These are phyloP conservation scores for Montipora sp. DNA, from an alignment of 64 coral and sea anemone species.

Conservation along the genomic window DNA sequence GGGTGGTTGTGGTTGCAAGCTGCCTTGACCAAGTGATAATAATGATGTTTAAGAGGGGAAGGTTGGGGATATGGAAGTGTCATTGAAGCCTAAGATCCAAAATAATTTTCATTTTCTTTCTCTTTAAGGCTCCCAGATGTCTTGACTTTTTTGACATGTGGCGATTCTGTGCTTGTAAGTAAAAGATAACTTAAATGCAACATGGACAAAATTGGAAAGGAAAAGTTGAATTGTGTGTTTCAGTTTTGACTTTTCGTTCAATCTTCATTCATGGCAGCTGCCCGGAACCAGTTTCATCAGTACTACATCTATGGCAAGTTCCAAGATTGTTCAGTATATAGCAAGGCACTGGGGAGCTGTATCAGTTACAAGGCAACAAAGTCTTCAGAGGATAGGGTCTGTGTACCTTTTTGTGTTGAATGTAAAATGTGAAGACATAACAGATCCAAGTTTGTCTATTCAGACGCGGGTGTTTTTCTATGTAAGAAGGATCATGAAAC, in stretches of 20 bases:
- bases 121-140: conserved; percentile 71
- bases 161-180: conserved; percentile 93
- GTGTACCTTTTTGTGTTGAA: background rate
- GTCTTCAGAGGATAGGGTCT: conserved; percentile 69
- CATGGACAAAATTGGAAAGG: too few relatives aligned
- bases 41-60: background rate
- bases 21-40: too few relatives aligned
- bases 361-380: conserved; percentile 63
- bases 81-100: too few relatives aligned
- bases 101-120: background rate
- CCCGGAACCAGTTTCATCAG: conserved; percentile 85
- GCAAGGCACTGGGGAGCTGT: conserved; percentile 77
- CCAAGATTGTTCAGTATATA: conserved; percentile 74
- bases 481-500: too few relatives aligned
- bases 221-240: too few relatives aligned
- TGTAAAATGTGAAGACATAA: background rate
- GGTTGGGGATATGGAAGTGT: background rate
- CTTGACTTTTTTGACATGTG: conserved; percentile 89
- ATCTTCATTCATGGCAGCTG: conserved; percentile 38
- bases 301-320: conserved; percentile 88
- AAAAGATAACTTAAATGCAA: background rate
- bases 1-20: too few relatives aligned
- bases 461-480: too few relatives aligned
- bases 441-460: background rate
- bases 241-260: background rate